Percentiles rank a stretch among this genome's conserved stretches.
These are phyloP conservation scores for Lasioglossum morio DNA, from an alignment of 2,888 invertebrate genomes.

Conservation along the genomic window DNA sequence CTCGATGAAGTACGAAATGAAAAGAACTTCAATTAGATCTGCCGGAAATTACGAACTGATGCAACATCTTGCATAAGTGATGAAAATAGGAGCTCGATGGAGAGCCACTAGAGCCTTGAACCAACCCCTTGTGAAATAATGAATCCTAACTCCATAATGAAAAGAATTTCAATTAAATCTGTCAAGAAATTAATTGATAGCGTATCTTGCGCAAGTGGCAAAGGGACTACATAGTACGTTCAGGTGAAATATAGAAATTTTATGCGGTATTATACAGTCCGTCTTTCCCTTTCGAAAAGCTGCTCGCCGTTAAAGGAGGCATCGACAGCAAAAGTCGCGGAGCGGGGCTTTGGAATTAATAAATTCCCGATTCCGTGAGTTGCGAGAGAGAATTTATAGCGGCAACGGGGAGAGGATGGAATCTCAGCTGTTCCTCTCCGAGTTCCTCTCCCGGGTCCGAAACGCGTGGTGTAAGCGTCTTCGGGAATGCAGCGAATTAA, in stretches of 20 bases:
- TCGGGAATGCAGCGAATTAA: constrained; percentile 62
- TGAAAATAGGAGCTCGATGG: neutral
- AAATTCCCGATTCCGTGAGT: constrained; percentile 50
- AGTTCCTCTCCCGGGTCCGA: constrained; percentile 30
- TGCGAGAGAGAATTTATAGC: constrained; percentile 53
- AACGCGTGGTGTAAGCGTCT: constrained; percentile 27
- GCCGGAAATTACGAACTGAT: neutral
- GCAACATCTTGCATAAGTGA: neutral
- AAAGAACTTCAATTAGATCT: neutral
- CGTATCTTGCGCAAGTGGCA: neutral
- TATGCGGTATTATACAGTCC: constrained; percentile 23
- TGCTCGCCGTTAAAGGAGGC: neutral
- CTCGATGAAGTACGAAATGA: too few species aligned
- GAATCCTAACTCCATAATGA: neutral
- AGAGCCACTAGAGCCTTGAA: neutral
- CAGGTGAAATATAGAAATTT: constrained; percentile 4
- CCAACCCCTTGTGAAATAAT: neutral
- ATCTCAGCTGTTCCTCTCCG: constrained; percentile 23
- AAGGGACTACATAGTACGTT: neutral
- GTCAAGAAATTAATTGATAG: neutral
- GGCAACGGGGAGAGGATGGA: constrained; percentile 40
- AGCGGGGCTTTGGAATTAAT: constrained; percentile 39
- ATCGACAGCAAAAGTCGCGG: constrained; percentile 6
- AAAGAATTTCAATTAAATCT: constrained; percentile 6
- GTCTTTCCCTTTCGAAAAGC: constrained; percentile 2